phyloP scores from a whole-genome alignment of 2,113 vertebrate species.

The Calonectris borealis region DNA sequence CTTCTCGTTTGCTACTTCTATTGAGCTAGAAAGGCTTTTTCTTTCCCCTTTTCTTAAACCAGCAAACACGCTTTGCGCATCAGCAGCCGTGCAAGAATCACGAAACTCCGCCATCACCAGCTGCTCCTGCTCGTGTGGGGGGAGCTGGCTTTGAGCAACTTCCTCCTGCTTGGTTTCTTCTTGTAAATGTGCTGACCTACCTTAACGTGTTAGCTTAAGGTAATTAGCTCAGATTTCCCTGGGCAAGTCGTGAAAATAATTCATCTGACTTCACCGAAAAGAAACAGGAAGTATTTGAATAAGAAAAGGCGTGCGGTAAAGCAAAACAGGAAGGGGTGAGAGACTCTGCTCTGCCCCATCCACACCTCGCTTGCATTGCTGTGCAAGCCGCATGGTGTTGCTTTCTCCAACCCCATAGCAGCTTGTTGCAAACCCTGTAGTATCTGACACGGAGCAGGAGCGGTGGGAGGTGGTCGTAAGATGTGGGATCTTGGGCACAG shows the following conservation, averaged over 20 bases:
- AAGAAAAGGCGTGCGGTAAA: background rate
- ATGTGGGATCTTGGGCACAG: background rate
- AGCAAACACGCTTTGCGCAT: background rate
- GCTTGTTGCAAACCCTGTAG: background rate
- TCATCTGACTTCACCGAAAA: background rate
- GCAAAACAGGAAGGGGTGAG: slow-evolving; percentile 63
- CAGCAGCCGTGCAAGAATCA: background rate
- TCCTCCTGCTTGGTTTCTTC: background rate
- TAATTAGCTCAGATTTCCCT: background rate
- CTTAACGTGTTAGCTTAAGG: background rate
- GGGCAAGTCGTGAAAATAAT: background rate
- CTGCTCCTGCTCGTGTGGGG: background rate
- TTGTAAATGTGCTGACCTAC: background rate
- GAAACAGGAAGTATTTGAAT: slow-evolving; percentile 48
- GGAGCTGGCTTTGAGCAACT: background rate
- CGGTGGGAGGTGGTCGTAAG: background rate
- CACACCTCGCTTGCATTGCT: background rate
- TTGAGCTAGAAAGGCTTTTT: background rate
- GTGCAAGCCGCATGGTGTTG: background rate
- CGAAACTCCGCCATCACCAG: accelerated
- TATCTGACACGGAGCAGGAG: background rate
- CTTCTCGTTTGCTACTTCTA: background rate
- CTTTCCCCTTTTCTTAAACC: background rate
- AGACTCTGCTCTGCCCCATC: background rate
- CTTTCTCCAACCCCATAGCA: background rate